Conservation (phyloP, 1,140 invertebrate species). For the Coptotermes formosanus region DNA sequence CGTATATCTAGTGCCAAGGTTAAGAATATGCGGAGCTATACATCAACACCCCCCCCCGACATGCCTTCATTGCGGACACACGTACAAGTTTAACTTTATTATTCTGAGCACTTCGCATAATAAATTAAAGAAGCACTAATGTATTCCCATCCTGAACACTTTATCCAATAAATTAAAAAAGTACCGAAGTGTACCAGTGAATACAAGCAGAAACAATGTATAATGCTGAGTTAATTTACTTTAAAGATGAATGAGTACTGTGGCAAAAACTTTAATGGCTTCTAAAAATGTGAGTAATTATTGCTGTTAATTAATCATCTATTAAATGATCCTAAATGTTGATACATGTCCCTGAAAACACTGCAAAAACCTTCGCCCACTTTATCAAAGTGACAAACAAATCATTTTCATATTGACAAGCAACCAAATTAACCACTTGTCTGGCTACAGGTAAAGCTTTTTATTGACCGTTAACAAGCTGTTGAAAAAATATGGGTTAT, state of each 20-base stretch:
- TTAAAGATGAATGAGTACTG: background rate
- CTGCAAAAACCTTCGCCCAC: background rate
- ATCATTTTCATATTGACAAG: background rate
- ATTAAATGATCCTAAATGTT: background rate
- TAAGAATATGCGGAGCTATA: too few species aligned
- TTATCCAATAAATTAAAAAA: background rate
- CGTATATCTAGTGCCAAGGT: too few species aligned
- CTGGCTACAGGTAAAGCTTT: background rate
- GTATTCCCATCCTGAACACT: background rate
- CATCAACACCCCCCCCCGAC: too few species aligned
- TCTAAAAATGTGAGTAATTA: background rate
- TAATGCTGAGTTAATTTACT: background rate
- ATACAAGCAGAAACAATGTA: background rate
- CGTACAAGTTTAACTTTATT: too few species aligned
- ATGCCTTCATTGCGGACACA: too few species aligned
- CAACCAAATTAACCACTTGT: background rate
- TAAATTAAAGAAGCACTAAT: too few species aligned
- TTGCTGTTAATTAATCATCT: background rate
- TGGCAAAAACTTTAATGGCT: background rate
- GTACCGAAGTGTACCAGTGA: background rate
- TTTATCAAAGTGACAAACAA: slow-evolving; percentile 1
- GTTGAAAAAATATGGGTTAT: background rate
- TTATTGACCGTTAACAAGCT: background rate
- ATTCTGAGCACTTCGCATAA: too few species aligned
- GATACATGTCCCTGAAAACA: background rate